Percentiles rank a stretch among this genome's conserved stretches.
phyloP scores from a whole-genome alignment of 2,888 invertebrate genomes.

The Rhabditoides inermis region DNA sequence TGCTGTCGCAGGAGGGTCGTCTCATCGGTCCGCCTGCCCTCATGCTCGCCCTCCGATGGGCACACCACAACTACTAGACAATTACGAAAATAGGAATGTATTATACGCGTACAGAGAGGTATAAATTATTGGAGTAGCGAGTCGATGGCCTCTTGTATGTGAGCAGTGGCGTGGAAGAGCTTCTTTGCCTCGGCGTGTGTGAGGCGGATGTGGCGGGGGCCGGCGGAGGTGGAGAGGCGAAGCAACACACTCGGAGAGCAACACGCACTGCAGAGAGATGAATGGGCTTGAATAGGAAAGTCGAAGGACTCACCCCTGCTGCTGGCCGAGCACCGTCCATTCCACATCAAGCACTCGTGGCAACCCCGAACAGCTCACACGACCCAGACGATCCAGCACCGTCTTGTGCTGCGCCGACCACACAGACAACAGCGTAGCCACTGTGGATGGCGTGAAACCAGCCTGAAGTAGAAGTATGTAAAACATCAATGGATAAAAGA shows the following conservation, averaged over 20 bases:
- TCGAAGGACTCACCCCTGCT: background rate
- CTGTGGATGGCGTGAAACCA: background rate
- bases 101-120: too few relatives aligned
- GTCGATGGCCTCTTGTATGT: conserved; percentile 1
- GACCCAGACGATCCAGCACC: conserved; percentile 1
- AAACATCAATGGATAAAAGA: background rate
- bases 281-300: too few relatives aligned
- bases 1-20: conserved; percentile 1
- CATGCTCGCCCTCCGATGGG: conserved; percentile 6
- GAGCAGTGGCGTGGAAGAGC: background rate
- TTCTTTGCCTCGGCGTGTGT: background rate
- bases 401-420: conserved; percentile 1
- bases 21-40: conserved; percentile 9
- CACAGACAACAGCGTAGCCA: background rate
- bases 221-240: background rate
- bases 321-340: background rate
- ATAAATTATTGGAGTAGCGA: conserved; percentile 1
- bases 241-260: background rate
- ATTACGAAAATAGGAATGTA: too few relatives aligned
- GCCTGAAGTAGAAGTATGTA: background rate
- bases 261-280: background rate
- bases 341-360: conserved; percentile 3
- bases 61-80: conserved; percentile 2
- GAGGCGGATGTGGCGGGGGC: background rate
- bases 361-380: background rate